phyloP scores from a whole-genome alignment of 2,797 vertebrate genomes.

The Limosa lapponica region DNA sequence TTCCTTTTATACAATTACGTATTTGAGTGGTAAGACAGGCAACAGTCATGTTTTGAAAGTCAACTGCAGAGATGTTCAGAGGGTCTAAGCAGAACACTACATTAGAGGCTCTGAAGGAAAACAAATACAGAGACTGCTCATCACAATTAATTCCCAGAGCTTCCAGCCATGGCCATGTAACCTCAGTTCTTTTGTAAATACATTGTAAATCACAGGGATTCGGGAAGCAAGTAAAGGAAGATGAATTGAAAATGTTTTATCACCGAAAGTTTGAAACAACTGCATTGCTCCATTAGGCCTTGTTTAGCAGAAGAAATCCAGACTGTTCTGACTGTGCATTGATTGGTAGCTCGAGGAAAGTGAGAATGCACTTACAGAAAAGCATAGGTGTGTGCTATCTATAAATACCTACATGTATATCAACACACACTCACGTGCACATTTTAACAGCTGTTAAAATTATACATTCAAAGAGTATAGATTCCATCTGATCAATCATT shows the following conservation, averaged over 20 bases:
- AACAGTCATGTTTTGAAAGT: neutral
- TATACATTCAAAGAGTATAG: neutral
- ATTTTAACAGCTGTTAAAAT: neutral
- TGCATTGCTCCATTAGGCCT: neutral
- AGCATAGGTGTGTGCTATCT: neutral
- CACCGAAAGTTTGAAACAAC: neutral
- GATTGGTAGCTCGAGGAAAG: neutral
- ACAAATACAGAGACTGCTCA: neutral
- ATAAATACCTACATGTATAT: neutral
- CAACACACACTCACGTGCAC: neutral
- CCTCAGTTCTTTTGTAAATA: neutral
- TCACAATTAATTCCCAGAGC: neutral
- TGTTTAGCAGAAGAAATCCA: neutral
- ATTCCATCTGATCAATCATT: constrained; percentile 22
- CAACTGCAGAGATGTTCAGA: neutral
- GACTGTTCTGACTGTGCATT: neutral
- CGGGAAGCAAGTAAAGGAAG: neutral
- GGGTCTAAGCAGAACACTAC: neutral
- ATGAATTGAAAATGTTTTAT: neutral
- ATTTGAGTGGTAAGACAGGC: rapidly evolving
- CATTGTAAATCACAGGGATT: neutral
- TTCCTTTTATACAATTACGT: neutral
- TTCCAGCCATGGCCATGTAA: neutral
- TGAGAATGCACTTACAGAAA: neutral
- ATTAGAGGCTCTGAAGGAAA: neutral